Base-by-base conservation (phyloP, 2,888 invertebrate species). In the Iphiclides podalirius region DNA sequence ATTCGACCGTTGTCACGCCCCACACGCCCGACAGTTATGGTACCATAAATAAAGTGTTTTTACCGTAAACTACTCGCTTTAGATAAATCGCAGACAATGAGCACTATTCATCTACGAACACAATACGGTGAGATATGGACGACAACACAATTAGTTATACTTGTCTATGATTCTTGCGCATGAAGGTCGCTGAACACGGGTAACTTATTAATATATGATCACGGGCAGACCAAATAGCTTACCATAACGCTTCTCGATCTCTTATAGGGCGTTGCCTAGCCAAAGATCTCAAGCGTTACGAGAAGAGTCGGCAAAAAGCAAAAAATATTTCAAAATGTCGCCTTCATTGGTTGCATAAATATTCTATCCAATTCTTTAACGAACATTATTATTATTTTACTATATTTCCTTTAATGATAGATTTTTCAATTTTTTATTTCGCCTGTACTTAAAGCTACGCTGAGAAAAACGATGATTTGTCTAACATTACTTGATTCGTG, bases 141-240 rank as follows among this genome's bases (percentile, higher is more conserved):
- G 23, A 16, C 35, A 36, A 47, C 47, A 57, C 47, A 57, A 54
- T 52, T 46, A 38, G 48, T 44, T 35, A 42, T 43, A 50, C 43
- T 33, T 49, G 52, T 38, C 38, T 9, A 15, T 33, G 15, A 34
- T 35, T 35, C 13, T 16, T 12, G 34, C n/a, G 6, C 46, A 12
- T 34, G 23, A 47, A 39, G 34, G 46, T 12, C 35, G 11, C 39
- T 15, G 26, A 14, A 33, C 11, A 11, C 31, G n/a, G 4, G n/a
- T 11, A 11, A 4, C 11, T 31, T 1, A 4, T 31, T 26, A 26
- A 8, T 26, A 8, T 26, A n/a, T n/a, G n/a, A n/a, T n/a, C n/a
- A n/a, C n/a, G n/a, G n/a, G n/a, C n/a, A n/a, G n/a, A n/a, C n/a
- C n/a, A n/a, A n/a, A n/a, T n/a, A n/a, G n/a, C n/a, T n/a, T n/a